Percentiles rank a stretch among this genome's conserved stretches.
phyloP scores from a whole-genome alignment of 2,113 vertebrate genomes.

The Hippocampus barbouri region DNA sequence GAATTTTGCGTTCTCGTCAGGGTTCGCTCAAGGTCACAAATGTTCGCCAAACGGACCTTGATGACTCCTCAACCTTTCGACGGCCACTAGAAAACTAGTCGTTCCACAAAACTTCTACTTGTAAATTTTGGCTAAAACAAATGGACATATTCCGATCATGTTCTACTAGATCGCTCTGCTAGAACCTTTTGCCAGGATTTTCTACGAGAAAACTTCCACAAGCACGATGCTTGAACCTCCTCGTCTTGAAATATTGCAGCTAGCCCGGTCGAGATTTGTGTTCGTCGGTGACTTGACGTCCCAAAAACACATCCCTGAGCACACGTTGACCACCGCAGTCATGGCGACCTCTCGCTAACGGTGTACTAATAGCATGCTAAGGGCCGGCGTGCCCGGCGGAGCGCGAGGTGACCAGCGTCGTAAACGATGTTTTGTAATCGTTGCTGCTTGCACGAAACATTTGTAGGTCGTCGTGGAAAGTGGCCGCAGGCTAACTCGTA shows the following conservation, averaged over 20 bases:
- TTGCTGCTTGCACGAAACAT: neutral
- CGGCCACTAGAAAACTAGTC: neutral
- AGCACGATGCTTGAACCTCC: neutral
- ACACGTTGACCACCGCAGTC: neutral
- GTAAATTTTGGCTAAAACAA: too few relatives aligned
- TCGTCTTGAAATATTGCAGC: too few relatives aligned
- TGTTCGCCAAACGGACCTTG: neutral
- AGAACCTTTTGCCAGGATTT: neutral
- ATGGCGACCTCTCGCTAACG: neutral
- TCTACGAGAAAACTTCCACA: neutral
- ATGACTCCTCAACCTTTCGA: too few relatives aligned
- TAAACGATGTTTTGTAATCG: neutral
- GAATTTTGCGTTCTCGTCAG: too few relatives aligned
- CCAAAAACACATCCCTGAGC: neutral
- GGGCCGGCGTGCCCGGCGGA: neutral
- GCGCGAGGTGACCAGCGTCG: neutral
- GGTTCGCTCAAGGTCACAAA: too few relatives aligned
- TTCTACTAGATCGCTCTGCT: neutral
- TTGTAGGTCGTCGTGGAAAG: neutral
- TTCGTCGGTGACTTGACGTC: neutral
- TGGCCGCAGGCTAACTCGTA: neutral
- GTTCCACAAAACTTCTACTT: too few relatives aligned
- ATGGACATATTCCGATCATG: too few relatives aligned
- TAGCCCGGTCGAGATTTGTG: neutral
- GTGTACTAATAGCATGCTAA: neutral